Conservation (phyloP, 2,797 vertebrate genomes). For the Fratercula arctica region DNA sequence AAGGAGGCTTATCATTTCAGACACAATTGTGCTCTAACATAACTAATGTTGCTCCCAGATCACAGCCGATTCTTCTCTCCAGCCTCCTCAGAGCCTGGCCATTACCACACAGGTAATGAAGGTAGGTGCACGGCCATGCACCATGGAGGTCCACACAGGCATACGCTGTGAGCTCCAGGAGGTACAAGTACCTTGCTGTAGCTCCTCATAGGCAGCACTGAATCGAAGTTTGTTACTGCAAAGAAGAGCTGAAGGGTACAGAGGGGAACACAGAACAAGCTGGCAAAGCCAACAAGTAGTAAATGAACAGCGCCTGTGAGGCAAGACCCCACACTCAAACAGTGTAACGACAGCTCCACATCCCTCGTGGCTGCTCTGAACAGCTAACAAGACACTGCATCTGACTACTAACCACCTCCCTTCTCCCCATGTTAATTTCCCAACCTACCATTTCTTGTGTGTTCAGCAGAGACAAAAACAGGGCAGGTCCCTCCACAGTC, state of each 20-base stretch:
- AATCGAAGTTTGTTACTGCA: not conserved
- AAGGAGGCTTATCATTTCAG: not conserved
- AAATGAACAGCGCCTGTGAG: not conserved
- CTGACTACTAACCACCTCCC: not conserved
- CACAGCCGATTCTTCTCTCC: not conserved
- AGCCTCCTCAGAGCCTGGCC: not conserved
- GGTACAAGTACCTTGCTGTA: not conserved
- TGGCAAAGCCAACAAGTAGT: not conserved
- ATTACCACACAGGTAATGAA: not conserved
- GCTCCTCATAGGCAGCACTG: not conserved
- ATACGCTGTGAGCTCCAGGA: not conserved
- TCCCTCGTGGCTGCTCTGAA: not conserved
- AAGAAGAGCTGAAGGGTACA: not conserved
- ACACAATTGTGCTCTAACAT: not conserved
- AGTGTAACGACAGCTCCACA: fast-evolving
- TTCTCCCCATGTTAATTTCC: not conserved
- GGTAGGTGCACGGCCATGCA: fast-evolving
- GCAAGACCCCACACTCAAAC: not conserved
- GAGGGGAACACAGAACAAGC: not conserved
- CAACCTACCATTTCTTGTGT: not conserved
- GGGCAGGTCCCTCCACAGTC: not conserved
- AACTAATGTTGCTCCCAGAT: not conserved
- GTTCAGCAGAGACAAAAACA: not conserved
- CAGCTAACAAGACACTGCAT: not conserved
- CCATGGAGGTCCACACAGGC: fast-evolving